Base-by-base conservation (phyloP, 2,797 vertebrate genomes). In the Phoebastria nigripes region DNA sequence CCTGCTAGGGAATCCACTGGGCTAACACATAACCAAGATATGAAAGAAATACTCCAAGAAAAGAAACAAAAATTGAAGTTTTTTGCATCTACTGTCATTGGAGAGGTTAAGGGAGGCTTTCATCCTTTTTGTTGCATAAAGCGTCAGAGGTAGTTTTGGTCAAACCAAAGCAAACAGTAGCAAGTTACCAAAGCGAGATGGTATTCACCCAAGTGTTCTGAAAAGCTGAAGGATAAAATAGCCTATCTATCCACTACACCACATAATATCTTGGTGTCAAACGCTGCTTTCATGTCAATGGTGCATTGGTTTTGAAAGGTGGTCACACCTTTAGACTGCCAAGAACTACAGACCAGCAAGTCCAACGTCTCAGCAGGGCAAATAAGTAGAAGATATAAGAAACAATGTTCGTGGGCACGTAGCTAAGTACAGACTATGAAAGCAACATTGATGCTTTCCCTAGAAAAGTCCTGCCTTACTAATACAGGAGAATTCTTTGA, bases 361-460 rank as follows among this genome's bases (percentile, higher is more conserved):
- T 63, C 42, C 71, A 16, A n/a, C 1, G 19, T 51, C 35, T 52
- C 69, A 90, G 26, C 4, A 67, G 9, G 20, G 42, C 12, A 70
- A 69, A 14, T 5, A 51, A 47, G 26, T 8, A 47, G 47, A 71
- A 55, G 31, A 81, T 0, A 15, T 0, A 82, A 56, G 44, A 67
- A 87, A 46, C 8, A 37, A 20, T 1, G 9, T 21, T 51, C 5
- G 20, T 0, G 0, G 37, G 29, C 46, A 78, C 0, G 0, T 4
- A 47, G 25, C 11, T 2, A 81, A 65, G 19, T 29, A 33, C 20
- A 69, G 58, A 18, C 29, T 15, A 35, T 7, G 19, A 10, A 56
- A 69, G 21, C 15, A 33, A 52, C 35, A 20, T 1, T 14, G 47
- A 55, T 33, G 55, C 44, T 58, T 87, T 73, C 26, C 62, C 25